Conservation (phyloP, 2,888 invertebrate genomes). For the Petrophora chlorosata region DNA sequence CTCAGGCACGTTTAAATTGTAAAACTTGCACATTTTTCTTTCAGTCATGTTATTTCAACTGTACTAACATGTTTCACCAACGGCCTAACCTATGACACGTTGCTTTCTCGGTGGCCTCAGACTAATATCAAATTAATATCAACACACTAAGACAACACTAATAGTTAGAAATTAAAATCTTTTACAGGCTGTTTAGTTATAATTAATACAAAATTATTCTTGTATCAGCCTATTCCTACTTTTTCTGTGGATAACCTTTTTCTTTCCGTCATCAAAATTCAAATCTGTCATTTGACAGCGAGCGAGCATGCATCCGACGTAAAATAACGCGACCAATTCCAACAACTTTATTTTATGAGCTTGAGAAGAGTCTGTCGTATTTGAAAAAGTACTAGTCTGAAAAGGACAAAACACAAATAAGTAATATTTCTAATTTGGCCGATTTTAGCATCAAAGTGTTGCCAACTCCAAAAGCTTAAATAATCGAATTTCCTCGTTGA, state of each 20-base stretch:
- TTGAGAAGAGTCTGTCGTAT: too few relatives aligned
- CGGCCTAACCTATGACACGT: slow-evolving; percentile 83
- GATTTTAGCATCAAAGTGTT: too few relatives aligned
- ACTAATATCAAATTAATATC: slow-evolving; percentile 55
- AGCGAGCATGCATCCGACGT: slow-evolving; percentile 29
- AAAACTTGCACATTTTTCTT: slow-evolving; percentile 83
- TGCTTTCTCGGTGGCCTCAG: slow-evolving; percentile 63
- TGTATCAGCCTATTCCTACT: slow-evolving; percentile 72
- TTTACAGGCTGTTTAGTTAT: slow-evolving; percentile 49
- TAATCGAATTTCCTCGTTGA: too few relatives aligned
- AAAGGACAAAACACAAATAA: too few relatives aligned
- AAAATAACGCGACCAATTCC: slow-evolving; percentile 8
- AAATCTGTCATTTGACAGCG: slow-evolving; percentile 78
- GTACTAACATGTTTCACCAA: slow-evolving; percentile 80
- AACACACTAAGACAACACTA: slow-evolving; percentile 52
- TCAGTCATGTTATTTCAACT: slow-evolving; percentile 81
- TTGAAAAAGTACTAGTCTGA: too few relatives aligned
- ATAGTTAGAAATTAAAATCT: slow-evolving; percentile 49
- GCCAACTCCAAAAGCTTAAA: too few relatives aligned
- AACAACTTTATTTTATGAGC: too few relatives aligned
- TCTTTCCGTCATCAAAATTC: slow-evolving; percentile 83
- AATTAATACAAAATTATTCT: slow-evolving; percentile 56
- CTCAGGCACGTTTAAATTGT: slow-evolving; percentile 82
- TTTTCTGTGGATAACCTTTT: slow-evolving; percentile 81
- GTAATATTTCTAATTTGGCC: too few relatives aligned